Conservation (phyloP, 1,140 invertebrate genomes). For the Mylabris phalerata region DNA sequence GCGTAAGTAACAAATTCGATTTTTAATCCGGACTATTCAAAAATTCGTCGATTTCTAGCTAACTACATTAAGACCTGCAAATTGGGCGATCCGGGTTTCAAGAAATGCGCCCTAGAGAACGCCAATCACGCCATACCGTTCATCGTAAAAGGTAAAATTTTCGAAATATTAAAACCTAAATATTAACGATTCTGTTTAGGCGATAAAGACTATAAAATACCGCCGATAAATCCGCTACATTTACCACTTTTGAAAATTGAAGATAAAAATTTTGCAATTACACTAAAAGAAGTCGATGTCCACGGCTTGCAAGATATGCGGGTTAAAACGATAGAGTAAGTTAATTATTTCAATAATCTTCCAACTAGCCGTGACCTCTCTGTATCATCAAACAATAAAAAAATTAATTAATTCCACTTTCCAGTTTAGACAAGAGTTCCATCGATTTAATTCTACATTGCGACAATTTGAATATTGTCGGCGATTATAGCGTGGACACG, state of each 20-base stretch:
- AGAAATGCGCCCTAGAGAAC: constrained; percentile 3
- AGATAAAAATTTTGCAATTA: neutral
- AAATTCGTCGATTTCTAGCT: neutral
- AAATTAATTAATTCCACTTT: neutral
- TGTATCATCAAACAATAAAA: neutral
- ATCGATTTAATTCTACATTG: neutral
- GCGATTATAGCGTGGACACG: neutral
- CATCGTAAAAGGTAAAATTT: neutral
- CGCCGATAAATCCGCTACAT: neutral
- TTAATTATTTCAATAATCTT: neutral
- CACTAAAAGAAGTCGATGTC: neutral
- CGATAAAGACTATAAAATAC: neutral
- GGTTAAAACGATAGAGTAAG: neutral
- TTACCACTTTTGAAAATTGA: neutral
- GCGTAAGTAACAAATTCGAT: neutral
- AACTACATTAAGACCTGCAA: constrained; percentile 6
- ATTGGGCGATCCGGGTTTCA: neutral
- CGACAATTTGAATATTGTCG: neutral
- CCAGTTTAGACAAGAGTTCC: neutral
- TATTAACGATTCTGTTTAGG: neutral
- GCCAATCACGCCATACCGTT: constrained; percentile 6
- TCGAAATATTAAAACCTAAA: neutral
- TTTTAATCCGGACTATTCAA: neutral
- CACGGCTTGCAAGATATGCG: neutral
- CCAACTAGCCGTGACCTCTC: neutral